These are phyloP conservation scores for Siderastrea radians DNA, from an alignment of 92 coral and sea anemone species.

Conservation along the genomic window DNA sequence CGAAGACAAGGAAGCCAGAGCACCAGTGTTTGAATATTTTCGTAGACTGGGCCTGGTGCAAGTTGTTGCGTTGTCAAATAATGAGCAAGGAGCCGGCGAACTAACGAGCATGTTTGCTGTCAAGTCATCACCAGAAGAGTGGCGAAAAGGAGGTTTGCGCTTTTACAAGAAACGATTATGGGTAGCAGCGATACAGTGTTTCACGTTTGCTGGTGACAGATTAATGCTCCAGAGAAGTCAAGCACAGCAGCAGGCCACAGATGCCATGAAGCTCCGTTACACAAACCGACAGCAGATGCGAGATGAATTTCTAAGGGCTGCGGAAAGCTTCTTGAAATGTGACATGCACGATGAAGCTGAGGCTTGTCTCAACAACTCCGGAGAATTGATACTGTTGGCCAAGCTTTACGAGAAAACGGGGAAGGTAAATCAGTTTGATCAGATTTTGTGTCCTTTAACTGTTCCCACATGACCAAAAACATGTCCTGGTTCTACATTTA, in stretches of 20 bases:
- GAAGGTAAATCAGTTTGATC: conserved; percentile 36
- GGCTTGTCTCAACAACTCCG: conserved; percentile 65
- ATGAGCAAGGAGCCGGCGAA: conserved; percentile 31
- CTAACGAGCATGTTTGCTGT: conserved; percentile 72
- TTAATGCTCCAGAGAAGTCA: conserved; percentile 62
- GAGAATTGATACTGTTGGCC: conserved; percentile 71
- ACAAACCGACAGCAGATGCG: conserved; percentile 63
- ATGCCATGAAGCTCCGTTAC: conserved; percentile 50
- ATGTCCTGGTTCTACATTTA: too few relatives aligned
- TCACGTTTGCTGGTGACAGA: conserved; percentile 66
- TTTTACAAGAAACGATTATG: conserved; percentile 74
- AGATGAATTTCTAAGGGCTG: conserved; percentile 75
- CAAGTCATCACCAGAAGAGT: conserved; percentile 70
- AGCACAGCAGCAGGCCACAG: conserved; percentile 80
- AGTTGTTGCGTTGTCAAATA: conserved; percentile 54
- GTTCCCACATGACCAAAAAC: too few relatives aligned
- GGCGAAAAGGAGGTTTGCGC: conserved; percentile 68
- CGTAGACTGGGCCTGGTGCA: conserved; percentile 65
- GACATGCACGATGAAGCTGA: conserved; percentile 73
- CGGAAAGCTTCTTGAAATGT: conserved; percentile 58
- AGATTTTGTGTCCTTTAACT: too few relatives aligned
- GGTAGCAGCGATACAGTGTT: conserved; percentile 74
- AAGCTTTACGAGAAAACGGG: conserved; percentile 63
- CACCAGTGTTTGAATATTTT: conserved; percentile 83
- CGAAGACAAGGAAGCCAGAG: conserved; percentile 71